phyloP scores from a whole-genome alignment of 2,888 invertebrate species.

The Ceriagrion tenellum region DNA sequence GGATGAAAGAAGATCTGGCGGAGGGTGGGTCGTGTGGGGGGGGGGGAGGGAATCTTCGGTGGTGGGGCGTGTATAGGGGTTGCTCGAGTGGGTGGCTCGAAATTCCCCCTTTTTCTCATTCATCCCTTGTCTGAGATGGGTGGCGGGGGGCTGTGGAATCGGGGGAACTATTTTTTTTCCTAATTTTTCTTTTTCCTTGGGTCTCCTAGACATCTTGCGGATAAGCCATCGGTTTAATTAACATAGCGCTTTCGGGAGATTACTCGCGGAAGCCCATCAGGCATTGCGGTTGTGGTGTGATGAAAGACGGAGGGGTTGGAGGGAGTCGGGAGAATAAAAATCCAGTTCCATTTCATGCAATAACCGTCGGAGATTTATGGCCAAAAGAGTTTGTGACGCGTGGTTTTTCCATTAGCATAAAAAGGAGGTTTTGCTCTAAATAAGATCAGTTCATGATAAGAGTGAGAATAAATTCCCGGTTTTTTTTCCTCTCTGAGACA shows the following conservation, averaged over 20 bases:
- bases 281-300: background rate
- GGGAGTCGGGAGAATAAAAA: background rate
- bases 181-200: background rate
- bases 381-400: background rate
- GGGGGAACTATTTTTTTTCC: background rate
- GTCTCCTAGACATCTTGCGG: background rate
- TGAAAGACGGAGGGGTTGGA: background rate
- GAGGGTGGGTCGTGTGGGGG: too few species aligned
- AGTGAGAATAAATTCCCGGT: background rate
- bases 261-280: background rate
- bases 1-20: background rate
- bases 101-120: background rate
- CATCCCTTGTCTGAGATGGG: background rate
- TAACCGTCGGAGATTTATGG: background rate
- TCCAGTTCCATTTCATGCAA: background rate
- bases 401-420: background rate
- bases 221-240: constrained; percentile 40
- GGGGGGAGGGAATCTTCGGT: background rate
- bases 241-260: constrained; percentile 5
- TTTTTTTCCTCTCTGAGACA: too few species aligned
- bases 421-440: background rate
- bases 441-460: background rate
- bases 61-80: too few species aligned
- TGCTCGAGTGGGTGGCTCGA: background rate
- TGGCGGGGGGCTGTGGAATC: background rate